Base-by-base conservation (phyloP, 2,888 invertebrate species). In the Brassicogethes aeneus region DNA sequence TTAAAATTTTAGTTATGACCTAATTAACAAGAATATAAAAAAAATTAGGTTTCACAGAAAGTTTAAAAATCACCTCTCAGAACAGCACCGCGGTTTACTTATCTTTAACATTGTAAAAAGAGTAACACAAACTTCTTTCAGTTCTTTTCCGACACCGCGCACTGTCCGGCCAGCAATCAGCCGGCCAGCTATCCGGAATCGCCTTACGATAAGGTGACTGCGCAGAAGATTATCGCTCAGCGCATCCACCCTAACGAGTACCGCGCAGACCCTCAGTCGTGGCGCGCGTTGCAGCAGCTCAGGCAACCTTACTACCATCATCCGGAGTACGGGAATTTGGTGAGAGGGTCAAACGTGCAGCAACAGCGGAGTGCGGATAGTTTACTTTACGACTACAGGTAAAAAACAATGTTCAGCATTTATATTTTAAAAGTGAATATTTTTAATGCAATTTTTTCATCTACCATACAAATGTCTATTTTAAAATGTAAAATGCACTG, bases 111-210 rank as follows among this genome's bases (percentile, higher is more conserved):
- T n/a, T n/a, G n/a, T n/a, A n/a, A n/a, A n/a, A n/a, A n/a, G n/a
- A n/a, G n/a, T n/a, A n/a, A n/a, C n/a, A n/a, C n/a, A n/a, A n/a
- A n/a, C n/a, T n/a, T n/a, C n/a, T 10, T 10, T 23, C 70, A 91
- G 90, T 90, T 88, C 70, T 92, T 89, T 69, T 83, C 89, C 53
- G 86, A 87, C 64, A 89, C 90, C 29, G 85, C 88, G 68, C 82
- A 87, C 52, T 89, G 89, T 69, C 37, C 37, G 14, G 85, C 87
- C 67, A 56, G 56, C 17, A 60, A 60, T 37, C 85, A 83, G 64
- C 73, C 44, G 43, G 38, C 45, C 32, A 15, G 37, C n/a, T 47
- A 48, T 30, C 47, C 52, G 2, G 53, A 54, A 52, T 43, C 49
- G 42, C 51, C 51, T 7, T 44, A 52, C 39, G 61, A 61, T 37